Evolutionary conservation across 2,888 invertebrate species (phyloP).

Genomic region (Eupithecia inturbata): DNA sequence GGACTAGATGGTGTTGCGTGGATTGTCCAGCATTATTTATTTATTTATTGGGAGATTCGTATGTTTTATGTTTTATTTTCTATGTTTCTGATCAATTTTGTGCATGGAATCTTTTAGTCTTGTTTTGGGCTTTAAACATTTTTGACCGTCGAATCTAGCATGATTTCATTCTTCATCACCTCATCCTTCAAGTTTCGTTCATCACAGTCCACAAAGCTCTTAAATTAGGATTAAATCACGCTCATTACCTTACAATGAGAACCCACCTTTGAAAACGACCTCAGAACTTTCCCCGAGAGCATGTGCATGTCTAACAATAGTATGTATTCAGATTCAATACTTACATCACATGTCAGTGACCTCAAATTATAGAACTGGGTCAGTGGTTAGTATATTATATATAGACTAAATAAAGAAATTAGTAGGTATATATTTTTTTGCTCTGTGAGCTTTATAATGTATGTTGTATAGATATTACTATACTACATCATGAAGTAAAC

Average conservation of each 20-base stretch:
- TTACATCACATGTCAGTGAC: slow-evolving; percentile 45
- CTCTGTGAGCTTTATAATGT: background rate
- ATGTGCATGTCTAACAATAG: slow-evolving; percentile 36
- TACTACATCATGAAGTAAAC: background rate
- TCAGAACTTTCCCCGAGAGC: slow-evolving; percentile 42
- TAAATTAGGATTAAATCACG: slow-evolving; percentile 24
- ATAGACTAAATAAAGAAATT: background rate
- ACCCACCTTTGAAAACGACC: slow-evolving; percentile 22
- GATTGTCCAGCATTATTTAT: too few species aligned
- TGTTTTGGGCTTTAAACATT: background rate
- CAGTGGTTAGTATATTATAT: background rate
- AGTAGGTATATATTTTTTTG: background rate
- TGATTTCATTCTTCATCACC: background rate
- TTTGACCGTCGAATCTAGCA: background rate
- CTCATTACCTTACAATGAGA: slow-evolving; percentile 34
- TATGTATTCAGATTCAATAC: slow-evolving; percentile 40
- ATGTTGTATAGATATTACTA: background rate
- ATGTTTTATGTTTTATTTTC: background rate
- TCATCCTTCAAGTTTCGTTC: background rate
- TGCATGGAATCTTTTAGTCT: background rate
- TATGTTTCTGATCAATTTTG: background rate
- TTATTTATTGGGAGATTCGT: background rate
- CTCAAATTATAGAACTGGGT: slow-evolving; percentile 24
- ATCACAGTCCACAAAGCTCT: slow-evolving; percentile 15
- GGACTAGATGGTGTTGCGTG: too few species aligned